phyloP scores from a whole-genome alignment of 2,797 vertebrate species.

The Danio choprae region DNA sequence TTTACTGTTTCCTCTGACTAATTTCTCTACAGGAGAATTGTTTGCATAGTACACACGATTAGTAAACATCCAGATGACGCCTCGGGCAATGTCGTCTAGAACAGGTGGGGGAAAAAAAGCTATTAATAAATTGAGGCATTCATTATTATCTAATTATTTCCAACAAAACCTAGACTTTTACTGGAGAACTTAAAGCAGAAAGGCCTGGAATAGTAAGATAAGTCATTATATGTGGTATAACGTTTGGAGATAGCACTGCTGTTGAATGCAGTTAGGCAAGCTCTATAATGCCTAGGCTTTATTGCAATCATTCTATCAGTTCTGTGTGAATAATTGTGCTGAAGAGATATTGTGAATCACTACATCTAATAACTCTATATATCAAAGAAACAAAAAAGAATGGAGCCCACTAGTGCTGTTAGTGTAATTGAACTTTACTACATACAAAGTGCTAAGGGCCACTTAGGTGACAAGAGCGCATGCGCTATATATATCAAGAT shows the following conservation, averaged over 20 bases:
- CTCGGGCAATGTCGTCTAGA: constrained; percentile 62
- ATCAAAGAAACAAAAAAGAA: constrained; percentile 72
- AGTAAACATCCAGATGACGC: constrained; percentile 63
- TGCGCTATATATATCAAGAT: constrained; percentile 11
- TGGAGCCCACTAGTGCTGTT: constrained; percentile 74
- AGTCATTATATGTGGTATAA: background rate
- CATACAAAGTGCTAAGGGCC: constrained; percentile 63
- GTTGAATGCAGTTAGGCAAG: background rate
- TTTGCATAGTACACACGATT: constrained; percentile 69
- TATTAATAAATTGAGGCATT: constrained; percentile 37
- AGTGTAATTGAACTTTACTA: constrained; percentile 73
- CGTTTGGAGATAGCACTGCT: background rate
- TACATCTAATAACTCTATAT: constrained; percentile 66
- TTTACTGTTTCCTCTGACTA: constrained; percentile 68
- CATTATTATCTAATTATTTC: constrained; percentile 36
- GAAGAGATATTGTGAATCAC: constrained; percentile 67
- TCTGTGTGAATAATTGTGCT: constrained; percentile 41
- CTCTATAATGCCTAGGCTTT: background rate
- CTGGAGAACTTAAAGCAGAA: background rate
- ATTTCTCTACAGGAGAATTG: constrained; percentile 68
- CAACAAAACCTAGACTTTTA: background rate
- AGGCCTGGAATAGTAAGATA: background rate
- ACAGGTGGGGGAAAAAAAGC: constrained; percentile 36
- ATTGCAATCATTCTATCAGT: constrained; percentile 16
- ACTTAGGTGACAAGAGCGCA: constrained; percentile 13